These are phyloP conservation scores for Eutolmus rufibarbis DNA, from an alignment of 2,888 invertebrate genomes.

Conservation along the genomic window DNA sequence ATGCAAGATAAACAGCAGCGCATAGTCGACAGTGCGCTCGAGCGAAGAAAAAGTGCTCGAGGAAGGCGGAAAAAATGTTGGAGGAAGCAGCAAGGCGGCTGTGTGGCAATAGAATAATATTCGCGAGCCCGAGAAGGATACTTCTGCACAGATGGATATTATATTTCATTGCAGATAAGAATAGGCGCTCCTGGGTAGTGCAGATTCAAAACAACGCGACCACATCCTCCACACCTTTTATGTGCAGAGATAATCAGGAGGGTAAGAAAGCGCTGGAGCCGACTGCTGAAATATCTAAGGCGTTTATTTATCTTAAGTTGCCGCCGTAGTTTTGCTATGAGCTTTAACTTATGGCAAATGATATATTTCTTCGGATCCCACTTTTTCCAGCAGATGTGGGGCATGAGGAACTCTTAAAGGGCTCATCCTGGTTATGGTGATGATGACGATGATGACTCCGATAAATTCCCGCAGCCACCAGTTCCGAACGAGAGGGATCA, in stretches of 20 bases:
- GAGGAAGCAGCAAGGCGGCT: conserved; percentile 5
- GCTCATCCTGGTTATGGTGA: conserved; percentile 20
- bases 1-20: conserved; percentile 48
- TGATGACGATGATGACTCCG: conserved; percentile 32
- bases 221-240: conserved; percentile 40
- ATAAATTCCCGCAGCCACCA: background rate
- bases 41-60: conserved; percentile 7
- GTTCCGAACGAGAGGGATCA: background rate
- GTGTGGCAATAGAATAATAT: background rate
- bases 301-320: conserved; percentile 22
- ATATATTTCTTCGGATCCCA: conserved; percentile 41
- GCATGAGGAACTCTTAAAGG: background rate
- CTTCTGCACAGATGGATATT: conserved; percentile 40
- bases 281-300: conserved; percentile 14
- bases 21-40: conserved; percentile 36
- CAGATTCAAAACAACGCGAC: conserved; percentile 3
- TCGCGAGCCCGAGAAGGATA: conserved; percentile 35
- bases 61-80: background rate
- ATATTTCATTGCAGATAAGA: conserved; percentile 46
- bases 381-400: background rate
- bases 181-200: conserved; percentile 36
- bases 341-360: conserved; percentile 35
- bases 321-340: background rate
- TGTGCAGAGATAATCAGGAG: conserved; percentile 42
- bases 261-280: conserved; percentile 25